These are phyloP conservation scores for Anarsia innoxiella DNA, from an alignment of 2,888 invertebrate genomes.

Conservation along the genomic window DNA sequence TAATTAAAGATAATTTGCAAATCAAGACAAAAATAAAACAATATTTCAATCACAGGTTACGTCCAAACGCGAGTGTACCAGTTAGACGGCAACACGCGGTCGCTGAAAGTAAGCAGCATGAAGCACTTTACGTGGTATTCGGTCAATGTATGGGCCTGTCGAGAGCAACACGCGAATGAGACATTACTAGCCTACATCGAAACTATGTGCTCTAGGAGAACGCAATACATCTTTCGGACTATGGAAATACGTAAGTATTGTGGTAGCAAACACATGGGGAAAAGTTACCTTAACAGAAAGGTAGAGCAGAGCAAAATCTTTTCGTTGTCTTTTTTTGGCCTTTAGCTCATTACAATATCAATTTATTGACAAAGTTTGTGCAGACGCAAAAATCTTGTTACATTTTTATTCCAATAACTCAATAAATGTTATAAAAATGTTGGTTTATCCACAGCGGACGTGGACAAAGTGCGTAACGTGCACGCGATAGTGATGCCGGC, in stretches of 20 bases:
- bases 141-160: slow-evolving; percentile 85
- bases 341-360: too few species aligned
- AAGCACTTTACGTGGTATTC: slow-evolving; percentile 87
- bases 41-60: slow-evolving; percentile 34
- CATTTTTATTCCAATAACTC: too few species aligned
- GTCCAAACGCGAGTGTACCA: slow-evolving; percentile 52
- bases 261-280: too few species aligned
- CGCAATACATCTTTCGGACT: slow-evolving; percentile 55
- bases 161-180: slow-evolving; percentile 75
- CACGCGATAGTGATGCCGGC: slow-evolving; percentile 50
- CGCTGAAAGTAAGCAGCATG: slow-evolving; percentile 59
- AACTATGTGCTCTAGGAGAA: slow-evolving; percentile 67
- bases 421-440: too few species aligned
- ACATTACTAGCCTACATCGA: slow-evolving; percentile 49
- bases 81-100: slow-evolving; percentile 64
- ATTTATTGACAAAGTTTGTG: too few species aligned
- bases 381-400: too few species aligned
- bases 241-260: slow-evolving; percentile 39
- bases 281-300: too few species aligned
- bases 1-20: too few species aligned
- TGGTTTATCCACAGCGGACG: slow-evolving; percentile 79
- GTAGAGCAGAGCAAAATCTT: too few species aligned
- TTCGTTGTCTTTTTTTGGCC: too few species aligned
- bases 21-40: too few species aligned
- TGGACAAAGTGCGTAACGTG: slow-evolving; percentile 78